A percentile compares a stretch with the other conserved stretches of the same genome.
Conservation (phyloP, 1,140 invertebrate species). For the Philaenus spumarius region DNA sequence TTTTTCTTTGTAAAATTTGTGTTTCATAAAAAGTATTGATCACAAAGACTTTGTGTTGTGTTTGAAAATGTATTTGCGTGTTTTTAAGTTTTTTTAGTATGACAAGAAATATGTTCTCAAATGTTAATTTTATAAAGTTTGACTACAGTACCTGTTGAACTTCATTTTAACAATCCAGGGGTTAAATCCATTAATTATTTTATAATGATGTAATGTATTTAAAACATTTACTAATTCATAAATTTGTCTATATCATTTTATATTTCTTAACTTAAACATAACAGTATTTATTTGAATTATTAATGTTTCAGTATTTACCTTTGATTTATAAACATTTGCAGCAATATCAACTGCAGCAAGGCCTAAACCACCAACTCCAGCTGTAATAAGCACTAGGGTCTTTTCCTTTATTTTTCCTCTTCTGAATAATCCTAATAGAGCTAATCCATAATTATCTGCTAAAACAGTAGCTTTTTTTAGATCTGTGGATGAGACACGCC, state of each 20-base stretch:
- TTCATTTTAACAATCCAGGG: no score
- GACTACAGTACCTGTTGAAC: no score
- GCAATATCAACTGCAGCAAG: slow-evolving; percentile 55
- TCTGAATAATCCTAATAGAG: slow-evolving; percentile 47
- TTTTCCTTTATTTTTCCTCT: slow-evolving; percentile 46
- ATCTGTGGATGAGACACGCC: slow-evolving; percentile 44
- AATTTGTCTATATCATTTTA: no score
- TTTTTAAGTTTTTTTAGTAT: no score
- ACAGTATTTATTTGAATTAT: neutral
- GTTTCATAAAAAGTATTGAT: no score
- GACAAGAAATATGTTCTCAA: no score
- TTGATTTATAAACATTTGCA: slow-evolving; percentile 50
- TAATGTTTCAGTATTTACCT: slow-evolving; percentile 37
- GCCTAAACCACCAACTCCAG: slow-evolving; percentile 51
- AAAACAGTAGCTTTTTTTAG: slow-evolving; percentile 43
- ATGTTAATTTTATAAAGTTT: no score
- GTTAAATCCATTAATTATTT: no score
- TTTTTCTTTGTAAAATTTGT: no score
- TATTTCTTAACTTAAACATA: no score
- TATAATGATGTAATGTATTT: neutral
- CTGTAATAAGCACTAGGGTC: slow-evolving; percentile 49
- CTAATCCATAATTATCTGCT: slow-evolving; percentile 49
- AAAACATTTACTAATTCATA: neutral
- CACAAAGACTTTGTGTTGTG: no score
- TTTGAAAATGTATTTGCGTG: no score